Evolutionary conservation across 2,797 vertebrate species (phyloP).

Genomic region (Erpetoichthys calabaricus): DNA sequence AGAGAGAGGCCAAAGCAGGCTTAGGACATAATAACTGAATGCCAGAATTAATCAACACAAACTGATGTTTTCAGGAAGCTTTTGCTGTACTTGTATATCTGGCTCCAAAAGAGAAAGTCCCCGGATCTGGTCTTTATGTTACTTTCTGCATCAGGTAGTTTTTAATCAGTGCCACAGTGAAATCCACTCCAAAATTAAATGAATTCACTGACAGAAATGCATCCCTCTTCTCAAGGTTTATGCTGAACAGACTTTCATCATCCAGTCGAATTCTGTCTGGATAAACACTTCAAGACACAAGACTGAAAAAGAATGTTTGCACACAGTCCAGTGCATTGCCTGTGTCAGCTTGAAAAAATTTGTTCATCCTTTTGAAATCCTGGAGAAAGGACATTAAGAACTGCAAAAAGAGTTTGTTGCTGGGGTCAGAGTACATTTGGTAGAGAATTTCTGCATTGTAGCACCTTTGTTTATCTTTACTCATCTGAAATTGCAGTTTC

Average conservation of each 20-base stretch:
- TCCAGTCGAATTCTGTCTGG: no score
- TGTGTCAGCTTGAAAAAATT: not conserved
- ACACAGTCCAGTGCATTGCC: conserved; percentile 3
- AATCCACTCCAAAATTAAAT: no score
- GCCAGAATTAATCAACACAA: no score
- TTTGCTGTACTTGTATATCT: no score
- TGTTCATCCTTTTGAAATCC: conserved; percentile 11
- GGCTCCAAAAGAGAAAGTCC: not conserved
- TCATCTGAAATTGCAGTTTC: conserved; percentile 7
- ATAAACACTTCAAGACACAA: not conserved
- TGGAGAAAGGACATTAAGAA: conserved; percentile 19
- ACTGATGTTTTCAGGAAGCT: not conserved
- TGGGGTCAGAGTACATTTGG: conserved; percentile 14
- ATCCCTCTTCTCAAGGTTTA: no score
- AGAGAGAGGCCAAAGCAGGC: no score
- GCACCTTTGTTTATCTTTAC: not conserved
- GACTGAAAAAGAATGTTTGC: not conserved
- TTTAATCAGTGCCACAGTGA: no score
- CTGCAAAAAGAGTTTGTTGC: conserved; percentile 15
- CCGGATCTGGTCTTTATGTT: no score
- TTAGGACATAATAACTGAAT: no score
- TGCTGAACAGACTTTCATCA: no score
- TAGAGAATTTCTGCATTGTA: not conserved
- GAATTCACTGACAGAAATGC: no score
- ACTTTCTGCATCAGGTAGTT: no score